Evolutionary conservation across 2,888 invertebrate species (phyloP), one percentile per base, ranked within the genome.

Genomic region (Cephus sareptanus): DNA sequence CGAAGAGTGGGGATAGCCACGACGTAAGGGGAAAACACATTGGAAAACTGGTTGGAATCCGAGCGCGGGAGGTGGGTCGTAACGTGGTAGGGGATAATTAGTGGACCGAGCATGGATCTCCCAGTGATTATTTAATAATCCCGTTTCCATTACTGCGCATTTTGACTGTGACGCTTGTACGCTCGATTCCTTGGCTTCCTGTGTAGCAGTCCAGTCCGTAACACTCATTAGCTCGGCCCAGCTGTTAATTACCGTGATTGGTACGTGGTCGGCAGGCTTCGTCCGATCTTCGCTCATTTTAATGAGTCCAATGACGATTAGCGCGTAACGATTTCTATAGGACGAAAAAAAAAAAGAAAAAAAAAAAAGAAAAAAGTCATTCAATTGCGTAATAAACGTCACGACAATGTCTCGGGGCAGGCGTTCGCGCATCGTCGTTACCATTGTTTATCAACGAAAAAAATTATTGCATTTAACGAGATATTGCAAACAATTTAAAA

Each of bases 21-120:
- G 6, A n/a, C 13, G 31, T 9, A 2, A 71, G 71, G 31, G 34
- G 71, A 34, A 71, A 34, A 30, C 71, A 71, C 31, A 71, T 31
- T 71, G 71, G 70, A 70, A 15, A 70, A 70, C 70, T 70, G 70
- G 30, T 70, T 13, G 70, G 34, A 71, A 56, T 56, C 40, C 40
- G 9, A 56, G 40, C 40, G 40, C 11, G 34, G 11, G 34, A 23
- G 40, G 40, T 56, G 23, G 40, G 0, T 23, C 40, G 40, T 56
- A 56, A 23, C 4, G 23, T 56, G 23, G 40, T 56, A 56, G 40
- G 40, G 40, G 40, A 56, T 56, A 56, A 56, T 56, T 56, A 56
- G 40, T 56, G 40, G 40, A 56, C 40, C 40, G 40, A 56, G 40
- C 40, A 56, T 23, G 40, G 40, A 56, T 56, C 40, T 56, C 15